phyloP scores from a whole-genome alignment of 2,113 vertebrate species.

The Hydrolagus affinis region DNA sequence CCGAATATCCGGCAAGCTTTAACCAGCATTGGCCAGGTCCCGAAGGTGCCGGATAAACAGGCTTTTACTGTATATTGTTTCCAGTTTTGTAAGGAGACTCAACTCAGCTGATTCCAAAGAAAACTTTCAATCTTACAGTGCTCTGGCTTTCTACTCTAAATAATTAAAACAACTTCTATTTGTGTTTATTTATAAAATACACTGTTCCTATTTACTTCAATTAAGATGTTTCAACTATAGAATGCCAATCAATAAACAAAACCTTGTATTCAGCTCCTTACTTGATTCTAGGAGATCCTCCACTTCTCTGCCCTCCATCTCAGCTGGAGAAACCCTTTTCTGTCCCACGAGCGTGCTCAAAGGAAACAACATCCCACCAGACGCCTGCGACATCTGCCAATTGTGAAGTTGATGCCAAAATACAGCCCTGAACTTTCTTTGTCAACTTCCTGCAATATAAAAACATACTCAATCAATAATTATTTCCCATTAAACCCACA shows the following conservation, averaged over 20 bases:
- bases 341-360: slow-evolving; percentile 33
- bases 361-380: slow-evolving; percentile 3
- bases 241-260: not conserved
- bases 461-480: no score
- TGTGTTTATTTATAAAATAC: not conserved
- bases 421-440: not conserved
- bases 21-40: no score
- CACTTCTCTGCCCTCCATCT: not conserved
- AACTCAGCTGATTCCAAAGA: not conserved
- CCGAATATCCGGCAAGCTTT: no score
- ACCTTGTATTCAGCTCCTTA: slow-evolving; percentile 29
- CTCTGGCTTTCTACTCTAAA: not conserved
- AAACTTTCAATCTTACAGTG: not conserved
- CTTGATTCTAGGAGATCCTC: slow-evolving; percentile 32
- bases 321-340: slow-evolving; percentile 24
- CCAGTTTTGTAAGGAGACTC: no score
- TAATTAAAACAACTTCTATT: not conserved
- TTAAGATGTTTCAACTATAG: not conserved
- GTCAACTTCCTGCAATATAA: slow-evolving; percentile 5
- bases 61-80: no score
- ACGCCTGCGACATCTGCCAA: slow-evolving; percentile 35
- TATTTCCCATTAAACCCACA: not conserved
- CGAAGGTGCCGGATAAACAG: no score
- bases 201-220: not conserved
- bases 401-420: slow-evolving; percentile 12